Evolutionary conservation across 2,797 vertebrate species (phyloP), one percentile per base, ranked within the genome.

Genomic region (Garrulus glandarius): DNA sequence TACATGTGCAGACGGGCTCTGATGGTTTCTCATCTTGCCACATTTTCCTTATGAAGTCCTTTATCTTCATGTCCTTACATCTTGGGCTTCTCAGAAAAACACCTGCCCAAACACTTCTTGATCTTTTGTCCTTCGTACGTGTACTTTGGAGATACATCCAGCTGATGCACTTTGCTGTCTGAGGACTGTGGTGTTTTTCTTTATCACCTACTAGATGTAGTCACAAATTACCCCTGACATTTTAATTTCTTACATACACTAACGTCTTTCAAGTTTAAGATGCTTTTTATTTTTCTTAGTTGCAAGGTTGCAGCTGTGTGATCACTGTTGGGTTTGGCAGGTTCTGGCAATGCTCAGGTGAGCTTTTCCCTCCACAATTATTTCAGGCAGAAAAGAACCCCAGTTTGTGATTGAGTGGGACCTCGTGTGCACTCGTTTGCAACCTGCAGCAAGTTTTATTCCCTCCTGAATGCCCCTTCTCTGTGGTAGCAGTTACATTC

Each of bases 1-100:
- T 67, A 7, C 0, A 0, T 36, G 17, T 50, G 53, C 15, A 37
- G 6, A 2, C 55, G 10, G 4, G 32, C 9, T 65, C 7, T 68
- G 6, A 3, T 2, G 22, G 12, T 34, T 37, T 61, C 43, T 37
- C 56, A 49, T 14, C 9, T 83, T 29, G 49, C 22, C 11, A 18
- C 4, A 3, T 81, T 90, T 92, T 87, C n/a, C 30, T 71, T 41
- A 36, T 16, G 7, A 43, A 90, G 5, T 34, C 23, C 23, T 77
- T 83, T 52, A 14, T 39, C 9, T 89, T 71, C 18, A 14, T 16
- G 16, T 32, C 43, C 9, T 75, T 60, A 16, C 24, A 61, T 4
- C 32, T 18, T n/a, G 23, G 8, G 15, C 22, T 75, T 82, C 46
- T 81, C 22, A 65, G 34, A 70, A 60, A 85, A 61, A 34, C 23